A percentile compares a stretch with the other conserved stretches of the same genome.
phyloP scores from a whole-genome alignment of 1,140 invertebrate species.

The Zaprionus africanus region DNA sequence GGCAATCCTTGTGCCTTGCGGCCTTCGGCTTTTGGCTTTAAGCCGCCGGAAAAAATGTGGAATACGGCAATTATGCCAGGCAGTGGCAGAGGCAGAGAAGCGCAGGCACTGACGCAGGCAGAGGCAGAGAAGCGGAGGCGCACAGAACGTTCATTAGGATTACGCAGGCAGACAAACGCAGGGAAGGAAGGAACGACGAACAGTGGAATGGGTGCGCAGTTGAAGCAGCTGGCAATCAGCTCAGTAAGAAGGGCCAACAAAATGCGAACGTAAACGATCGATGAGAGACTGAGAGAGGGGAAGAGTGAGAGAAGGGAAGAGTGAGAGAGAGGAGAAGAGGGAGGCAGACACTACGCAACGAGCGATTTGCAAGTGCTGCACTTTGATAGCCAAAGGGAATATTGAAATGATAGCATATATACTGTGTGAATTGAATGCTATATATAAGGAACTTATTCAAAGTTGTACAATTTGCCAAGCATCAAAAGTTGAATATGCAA shows the following conservation, averaged over 20 bases:
- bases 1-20: constrained; percentile 2
- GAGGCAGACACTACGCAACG: not conserved
- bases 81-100: constrained; percentile 6
- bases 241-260: not conserved
- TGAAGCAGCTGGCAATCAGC: not conserved
- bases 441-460: not conserved
- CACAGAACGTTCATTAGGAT: constrained; percentile 45
- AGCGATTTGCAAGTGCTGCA: not conserved
- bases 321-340: not conserved
- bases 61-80: constrained; percentile 45
- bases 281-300: not conserved
- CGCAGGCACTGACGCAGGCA: not conserved
- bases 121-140: constrained; percentile 1
- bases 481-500: constrained; percentile 3
- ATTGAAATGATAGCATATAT: not conserved
- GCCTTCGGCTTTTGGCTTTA: constrained; percentile 14
- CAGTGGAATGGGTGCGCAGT: not conserved
- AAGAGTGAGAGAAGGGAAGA: not conserved
- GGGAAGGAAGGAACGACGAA: not conserved
- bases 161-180: constrained; percentile 18
- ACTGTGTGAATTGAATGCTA: not conserved
- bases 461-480: not conserved
- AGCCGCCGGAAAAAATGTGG: constrained; percentile 37
- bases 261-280: not conserved
- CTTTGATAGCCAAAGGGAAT: not conserved